Percentiles rank a stretch among this genome's conserved stretches.
phyloP scores from a whole-genome alignment of 2,888 invertebrate species.

The Germaria angustata region DNA sequence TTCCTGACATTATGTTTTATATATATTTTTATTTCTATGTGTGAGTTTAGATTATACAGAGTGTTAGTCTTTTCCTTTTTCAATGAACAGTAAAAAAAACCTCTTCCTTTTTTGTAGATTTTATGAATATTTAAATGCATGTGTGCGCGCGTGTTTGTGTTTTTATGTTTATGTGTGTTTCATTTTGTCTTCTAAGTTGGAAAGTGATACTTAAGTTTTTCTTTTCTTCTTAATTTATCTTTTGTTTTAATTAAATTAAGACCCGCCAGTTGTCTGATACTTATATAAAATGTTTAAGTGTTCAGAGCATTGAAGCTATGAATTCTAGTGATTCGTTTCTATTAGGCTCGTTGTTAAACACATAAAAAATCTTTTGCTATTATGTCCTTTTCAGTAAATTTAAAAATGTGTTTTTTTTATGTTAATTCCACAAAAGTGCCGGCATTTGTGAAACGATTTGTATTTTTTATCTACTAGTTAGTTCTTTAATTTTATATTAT shows the following conservation, averaged over 20 bases:
- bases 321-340: too few species aligned
- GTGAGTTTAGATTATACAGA: constrained; percentile 52
- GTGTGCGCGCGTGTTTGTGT: not conserved
- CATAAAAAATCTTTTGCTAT: too few species aligned
- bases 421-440: too few species aligned
- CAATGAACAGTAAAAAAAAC: not conserved
- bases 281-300: not conserved
- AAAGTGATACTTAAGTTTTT: constrained; percentile 56
- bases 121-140: not conserved
- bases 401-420: too few species aligned
- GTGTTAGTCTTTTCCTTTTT: constrained; percentile 55
- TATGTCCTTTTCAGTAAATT: too few species aligned
- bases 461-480: too few species aligned
- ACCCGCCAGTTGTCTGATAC: not conserved
- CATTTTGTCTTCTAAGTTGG: constrained; percentile 36
- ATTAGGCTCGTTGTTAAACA: too few species aligned
- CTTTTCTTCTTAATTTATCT: constrained; percentile 1
- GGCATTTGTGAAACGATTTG: too few species aligned
- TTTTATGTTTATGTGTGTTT: constrained; percentile 3
- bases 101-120: not conserved
- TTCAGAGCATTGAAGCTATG: not conserved
- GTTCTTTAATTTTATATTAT: too few species aligned
- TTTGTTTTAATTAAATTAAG: constrained; percentile 43
- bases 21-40: constrained; percentile 30
- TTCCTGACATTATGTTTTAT: constrained; percentile 29